Conservation (phyloP, 2,888 invertebrate genomes). For the Athetis lepigone region DNA sequence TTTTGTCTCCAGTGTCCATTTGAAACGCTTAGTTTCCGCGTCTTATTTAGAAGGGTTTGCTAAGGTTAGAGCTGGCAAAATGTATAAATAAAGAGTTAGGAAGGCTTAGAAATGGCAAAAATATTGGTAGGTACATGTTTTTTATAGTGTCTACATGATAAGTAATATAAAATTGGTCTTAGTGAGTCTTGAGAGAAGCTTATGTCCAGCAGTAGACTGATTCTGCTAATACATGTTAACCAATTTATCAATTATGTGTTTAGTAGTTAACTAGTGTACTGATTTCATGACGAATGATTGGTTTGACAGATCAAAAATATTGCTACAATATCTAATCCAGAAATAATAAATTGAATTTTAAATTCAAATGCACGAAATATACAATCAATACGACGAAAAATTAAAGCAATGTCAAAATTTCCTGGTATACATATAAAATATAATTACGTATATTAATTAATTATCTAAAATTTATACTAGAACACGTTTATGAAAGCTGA, state of each 20-base stretch:
- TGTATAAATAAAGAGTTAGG: conserved; percentile 22
- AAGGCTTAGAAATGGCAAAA: conserved; percentile 19
- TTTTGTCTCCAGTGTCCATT: conserved; percentile 71
- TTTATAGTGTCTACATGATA: too few species aligned
- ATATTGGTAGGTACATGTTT: too few species aligned
- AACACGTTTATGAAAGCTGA: not conserved
- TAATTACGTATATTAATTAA: too few species aligned
- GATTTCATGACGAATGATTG: not conserved
- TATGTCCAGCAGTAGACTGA: too few species aligned
- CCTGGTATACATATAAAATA: too few species aligned
- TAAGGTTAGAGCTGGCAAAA: conserved; percentile 42
- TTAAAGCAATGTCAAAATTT: too few species aligned
- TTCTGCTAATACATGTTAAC: too few species aligned
- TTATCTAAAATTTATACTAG: too few species aligned
- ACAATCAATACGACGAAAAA: too few species aligned
- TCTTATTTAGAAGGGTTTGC: conserved; percentile 55
- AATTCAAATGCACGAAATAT: not conserved
- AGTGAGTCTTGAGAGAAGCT: too few species aligned
- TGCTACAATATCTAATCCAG: not conserved
- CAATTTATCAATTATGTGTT: not conserved
- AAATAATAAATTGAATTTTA: not conserved
- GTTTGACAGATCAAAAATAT: not conserved
- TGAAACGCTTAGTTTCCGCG: conserved; percentile 79
- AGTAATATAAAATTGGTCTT: too few species aligned
- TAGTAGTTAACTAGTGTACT: not conserved